Conservation (phyloP, 2,113 vertebrate genomes). For the Pan paniscus region DNA sequence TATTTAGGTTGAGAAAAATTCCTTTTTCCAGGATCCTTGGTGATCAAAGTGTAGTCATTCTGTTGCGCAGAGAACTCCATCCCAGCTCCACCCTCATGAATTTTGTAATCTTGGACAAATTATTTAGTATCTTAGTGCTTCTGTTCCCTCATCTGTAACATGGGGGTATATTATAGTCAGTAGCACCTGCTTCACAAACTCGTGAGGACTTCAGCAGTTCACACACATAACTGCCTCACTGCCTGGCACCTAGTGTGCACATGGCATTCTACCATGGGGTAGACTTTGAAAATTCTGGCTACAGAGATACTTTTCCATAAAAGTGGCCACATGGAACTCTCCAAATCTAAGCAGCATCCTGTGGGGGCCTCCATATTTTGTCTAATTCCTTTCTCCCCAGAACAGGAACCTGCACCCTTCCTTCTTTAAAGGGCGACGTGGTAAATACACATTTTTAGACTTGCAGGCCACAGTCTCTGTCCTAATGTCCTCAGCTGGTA, state of each 20-base stretch:
- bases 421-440: background rate
- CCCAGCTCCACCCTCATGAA: background rate
- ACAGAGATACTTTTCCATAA: too few species aligned
- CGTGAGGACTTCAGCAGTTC: rapidly evolving
- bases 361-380: background rate
- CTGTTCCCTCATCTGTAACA: background rate
- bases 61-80: background rate
- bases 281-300: too few species aligned
- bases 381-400: background rate
- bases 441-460: background rate
- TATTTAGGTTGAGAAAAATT: background rate
- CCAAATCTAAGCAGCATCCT: too few species aligned
- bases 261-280: too few species aligned
- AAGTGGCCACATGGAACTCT: too few species aligned
- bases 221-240: rapidly evolving
- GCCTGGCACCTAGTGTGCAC: background rate
- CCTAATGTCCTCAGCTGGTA: background rate
- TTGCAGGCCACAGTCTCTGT: background rate
- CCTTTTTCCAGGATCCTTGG: background rate
- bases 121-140: background rate
- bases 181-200: background rate
- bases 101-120: background rate
- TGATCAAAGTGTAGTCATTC: background rate
- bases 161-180: rapidly evolving
- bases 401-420: background rate